Percentiles rank a stretch among this genome's conserved stretches.
Conservation (phyloP, 2,888 invertebrate species). For the Tetrapedia diversipes region DNA sequence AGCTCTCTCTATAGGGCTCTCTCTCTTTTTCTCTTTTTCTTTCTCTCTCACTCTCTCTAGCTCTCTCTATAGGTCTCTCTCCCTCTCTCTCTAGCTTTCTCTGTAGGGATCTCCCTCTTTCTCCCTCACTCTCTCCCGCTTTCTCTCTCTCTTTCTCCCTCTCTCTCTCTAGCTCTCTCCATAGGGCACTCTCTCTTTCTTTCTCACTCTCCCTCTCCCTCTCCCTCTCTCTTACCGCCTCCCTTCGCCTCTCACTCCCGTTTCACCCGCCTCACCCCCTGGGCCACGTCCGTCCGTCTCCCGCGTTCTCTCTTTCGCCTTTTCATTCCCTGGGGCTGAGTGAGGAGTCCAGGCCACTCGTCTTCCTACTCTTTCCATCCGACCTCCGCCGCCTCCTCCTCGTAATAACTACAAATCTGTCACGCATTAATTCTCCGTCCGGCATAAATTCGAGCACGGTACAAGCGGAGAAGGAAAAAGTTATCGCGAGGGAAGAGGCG, state of each 20-base stretch:
- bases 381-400: conserved; percentile 67
- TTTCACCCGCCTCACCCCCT: conserved; percentile 20
- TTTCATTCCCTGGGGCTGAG: conserved; percentile 72
- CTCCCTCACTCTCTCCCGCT: conserved; percentile 37
- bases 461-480: conserved; percentile 78
- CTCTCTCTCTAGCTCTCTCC: too few relatives aligned
- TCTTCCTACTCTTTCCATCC: conserved; percentile 74
- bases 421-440: conserved; percentile 82
- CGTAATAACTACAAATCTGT: conserved; percentile 82
- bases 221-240: not conserved
- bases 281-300: too few relatives aligned
- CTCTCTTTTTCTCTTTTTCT: too few relatives aligned
- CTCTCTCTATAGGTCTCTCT: too few relatives aligned
- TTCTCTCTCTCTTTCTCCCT: not conserved
- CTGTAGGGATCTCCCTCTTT: too few relatives aligned
- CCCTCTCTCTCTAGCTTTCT: too few relatives aligned
- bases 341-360: conserved; percentile 74
- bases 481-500: conserved; percentile 71
- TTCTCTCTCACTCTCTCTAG: too few relatives aligned
- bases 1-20: too few relatives aligned
- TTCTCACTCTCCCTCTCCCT: conserved; percentile 4
- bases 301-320: conserved; percentile 57
- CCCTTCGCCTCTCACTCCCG: conserved; percentile 2
- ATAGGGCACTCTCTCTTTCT: not conserved
- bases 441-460: conserved; percentile 81